Evolutionary conservation across 2,797 vertebrate genomes (phyloP), one percentile per base, ranked within the genome.

Genomic region (Etheostoma nigrum): DNA sequence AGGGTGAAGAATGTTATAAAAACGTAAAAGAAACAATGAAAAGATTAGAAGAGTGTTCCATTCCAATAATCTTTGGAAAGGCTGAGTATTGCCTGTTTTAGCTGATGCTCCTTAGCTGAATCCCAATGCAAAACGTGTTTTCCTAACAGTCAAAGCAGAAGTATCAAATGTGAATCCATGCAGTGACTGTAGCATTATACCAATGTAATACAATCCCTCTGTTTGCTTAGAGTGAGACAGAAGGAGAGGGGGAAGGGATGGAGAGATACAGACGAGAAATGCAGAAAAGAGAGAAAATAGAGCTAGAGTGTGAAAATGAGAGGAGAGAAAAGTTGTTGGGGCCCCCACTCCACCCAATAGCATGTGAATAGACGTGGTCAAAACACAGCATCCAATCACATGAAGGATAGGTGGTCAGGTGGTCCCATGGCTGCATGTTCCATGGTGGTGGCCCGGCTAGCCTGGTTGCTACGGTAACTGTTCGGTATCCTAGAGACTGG

Each of bases 401-500:
- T 18, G 72, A 30, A 23, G 79, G 75, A 67, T 10, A 57, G 49
- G 48, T 14, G 62, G 83, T 92, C 91, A 90, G 68, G 85, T 92
- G 91, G 88, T 77, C 5, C 16, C 49, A 15, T 47, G 81, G 76
- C 86, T 81, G 86, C 25, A 19, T 60, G 60, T 40, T 91, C 59
- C 72, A 85, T 49, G 60, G 89, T 89, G 76, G 89, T 78, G 83
- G 78, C 77, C 47, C 47, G 19, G 82, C 78, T 74, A 87, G 86
- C 44, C 69, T 58, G 85, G 93, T 93, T 93, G 87, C 93, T 87
- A 93, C 40, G 88, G 93, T 87, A 91, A 93, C 93, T 81, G 84
- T 58, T 82, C 68, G 82, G 91, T 92, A 90, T 90, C 92, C 91
- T 91, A 87, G 92, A 92, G 88, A 93, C 92, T 81, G 82, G 83